Percentiles rank a stretch among this genome's conserved stretches.
phyloP scores from a whole-genome alignment of 2,888 invertebrate species.

The Petrolisthes manimaculis region DNA sequence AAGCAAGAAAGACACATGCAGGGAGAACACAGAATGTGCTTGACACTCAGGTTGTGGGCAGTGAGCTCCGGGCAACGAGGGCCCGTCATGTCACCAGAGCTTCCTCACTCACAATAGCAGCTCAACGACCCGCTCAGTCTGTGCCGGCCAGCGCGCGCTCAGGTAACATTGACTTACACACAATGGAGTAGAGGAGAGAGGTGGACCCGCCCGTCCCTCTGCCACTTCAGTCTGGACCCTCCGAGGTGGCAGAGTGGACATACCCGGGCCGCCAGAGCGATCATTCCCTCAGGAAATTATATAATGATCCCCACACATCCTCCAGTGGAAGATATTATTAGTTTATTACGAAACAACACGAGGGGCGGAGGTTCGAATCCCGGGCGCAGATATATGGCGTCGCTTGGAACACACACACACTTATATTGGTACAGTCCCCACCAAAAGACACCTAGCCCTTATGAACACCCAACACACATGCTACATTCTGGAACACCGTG shows the following conservation, averaged over 20 bases:
- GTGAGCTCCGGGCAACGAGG: constrained; percentile 43
- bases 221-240: constrained; percentile 55
- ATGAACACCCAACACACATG: no score
- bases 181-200: constrained; percentile 45
- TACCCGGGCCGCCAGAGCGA: constrained; percentile 14
- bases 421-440: no score
- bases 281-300: constrained; percentile 45
- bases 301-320: constrained; percentile 41
- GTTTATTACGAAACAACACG: constrained; percentile 22
- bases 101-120: constrained; percentile 44
- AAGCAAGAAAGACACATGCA: constrained; percentile 64
- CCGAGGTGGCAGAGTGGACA: constrained; percentile 50
- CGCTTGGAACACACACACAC: background rate
- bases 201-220: constrained; percentile 39
- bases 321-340: constrained; percentile 43
- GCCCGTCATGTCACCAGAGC: constrained; percentile 22
- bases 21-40: constrained; percentile 65
- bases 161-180: constrained; percentile 43
- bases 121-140: constrained; percentile 53
- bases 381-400: constrained; percentile 19
- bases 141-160: constrained; percentile 4
- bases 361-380: constrained; percentile 19
- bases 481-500: no score
- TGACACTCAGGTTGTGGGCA: constrained; percentile 59
- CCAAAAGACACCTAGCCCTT: no score